phyloP scores from a whole-genome alignment of 2,888 invertebrate genomes.

The Gortyna flavago region DNA sequence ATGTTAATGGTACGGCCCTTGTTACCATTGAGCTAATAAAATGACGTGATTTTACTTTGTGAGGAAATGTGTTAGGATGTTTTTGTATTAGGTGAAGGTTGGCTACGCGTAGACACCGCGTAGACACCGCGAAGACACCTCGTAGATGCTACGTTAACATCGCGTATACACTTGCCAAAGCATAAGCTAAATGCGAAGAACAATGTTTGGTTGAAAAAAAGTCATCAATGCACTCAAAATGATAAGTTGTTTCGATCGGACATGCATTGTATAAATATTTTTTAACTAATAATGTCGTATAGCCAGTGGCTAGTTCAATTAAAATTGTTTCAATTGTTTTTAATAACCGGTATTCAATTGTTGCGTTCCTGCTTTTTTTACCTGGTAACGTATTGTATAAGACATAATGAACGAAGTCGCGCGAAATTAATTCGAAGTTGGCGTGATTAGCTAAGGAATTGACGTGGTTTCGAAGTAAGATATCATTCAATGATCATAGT shows the following conservation, averaged over 20 bases:
- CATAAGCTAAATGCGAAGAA: background rate
- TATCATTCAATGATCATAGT: too few species aligned
- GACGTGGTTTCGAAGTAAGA: too few species aligned
- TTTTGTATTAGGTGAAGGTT: background rate
- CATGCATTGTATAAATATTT: background rate
- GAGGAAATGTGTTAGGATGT: background rate
- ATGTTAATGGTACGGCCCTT: conserved; percentile 33
- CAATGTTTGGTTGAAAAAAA: background rate
- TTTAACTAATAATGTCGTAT: background rate
- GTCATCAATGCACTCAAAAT: background rate
- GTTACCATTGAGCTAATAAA: conserved; percentile 20
- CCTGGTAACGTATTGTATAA: too few species aligned
- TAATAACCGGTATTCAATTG: background rate
- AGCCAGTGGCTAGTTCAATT: background rate
- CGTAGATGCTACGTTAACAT: background rate
- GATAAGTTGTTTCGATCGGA: background rate
- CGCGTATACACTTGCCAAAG: background rate
- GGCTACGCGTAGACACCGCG: background rate
- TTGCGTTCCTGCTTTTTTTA: background rate
- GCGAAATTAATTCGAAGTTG: too few species aligned
- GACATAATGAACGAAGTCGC: too few species aligned
- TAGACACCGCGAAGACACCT: too few species aligned
- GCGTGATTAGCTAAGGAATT: too few species aligned
- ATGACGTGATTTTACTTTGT: background rate
- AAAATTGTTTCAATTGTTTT: background rate